phyloP scores from a whole-genome alignment of 2,113 vertebrate species.

The Gobius niger region DNA sequence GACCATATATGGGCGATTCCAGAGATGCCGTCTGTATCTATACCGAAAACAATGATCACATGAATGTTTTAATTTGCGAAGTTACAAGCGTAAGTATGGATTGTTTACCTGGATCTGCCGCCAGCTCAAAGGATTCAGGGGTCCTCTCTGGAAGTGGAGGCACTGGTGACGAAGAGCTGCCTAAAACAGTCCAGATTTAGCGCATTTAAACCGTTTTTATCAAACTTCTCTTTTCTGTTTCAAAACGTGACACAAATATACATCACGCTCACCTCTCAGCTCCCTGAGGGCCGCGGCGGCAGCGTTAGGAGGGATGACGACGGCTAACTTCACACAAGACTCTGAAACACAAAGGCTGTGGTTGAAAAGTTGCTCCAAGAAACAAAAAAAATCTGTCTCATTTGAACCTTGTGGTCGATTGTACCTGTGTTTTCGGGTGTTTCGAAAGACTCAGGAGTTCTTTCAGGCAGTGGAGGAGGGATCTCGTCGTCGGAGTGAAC shows the following conservation, averaged over 20 bases:
- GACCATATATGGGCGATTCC: too few relatives aligned
- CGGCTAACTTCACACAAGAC: constrained; percentile 21
- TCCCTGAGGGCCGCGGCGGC: constrained; percentile 35
- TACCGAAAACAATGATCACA: too few relatives aligned
- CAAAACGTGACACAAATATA: background rate
- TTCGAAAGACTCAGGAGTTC: constrained; percentile 91
- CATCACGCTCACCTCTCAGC: constrained; percentile 37
- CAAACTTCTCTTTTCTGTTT: background rate
- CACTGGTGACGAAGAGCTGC: constrained; percentile 51
- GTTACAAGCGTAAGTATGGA: background rate
- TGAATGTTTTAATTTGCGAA: too few relatives aligned
- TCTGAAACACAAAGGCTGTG: constrained; percentile 18
- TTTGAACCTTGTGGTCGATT: background rate
- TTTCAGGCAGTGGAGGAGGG: constrained; percentile 87
- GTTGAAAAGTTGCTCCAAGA: too few relatives aligned
- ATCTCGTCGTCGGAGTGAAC: constrained; percentile 69
- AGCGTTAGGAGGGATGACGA: constrained; percentile 53
- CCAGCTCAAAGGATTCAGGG: constrained; percentile 87
- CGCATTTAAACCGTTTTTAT: background rate
- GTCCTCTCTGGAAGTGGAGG: constrained; percentile 92
- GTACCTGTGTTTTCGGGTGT: constrained; percentile 75
- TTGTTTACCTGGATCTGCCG: constrained; percentile 72
- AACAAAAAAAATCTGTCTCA: background rate
- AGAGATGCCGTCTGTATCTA: too few relatives aligned
- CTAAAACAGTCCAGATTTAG: constrained; percentile 24